Conservation (phyloP, 2,888 invertebrate genomes). For the Dysmachus trigonus region DNA sequence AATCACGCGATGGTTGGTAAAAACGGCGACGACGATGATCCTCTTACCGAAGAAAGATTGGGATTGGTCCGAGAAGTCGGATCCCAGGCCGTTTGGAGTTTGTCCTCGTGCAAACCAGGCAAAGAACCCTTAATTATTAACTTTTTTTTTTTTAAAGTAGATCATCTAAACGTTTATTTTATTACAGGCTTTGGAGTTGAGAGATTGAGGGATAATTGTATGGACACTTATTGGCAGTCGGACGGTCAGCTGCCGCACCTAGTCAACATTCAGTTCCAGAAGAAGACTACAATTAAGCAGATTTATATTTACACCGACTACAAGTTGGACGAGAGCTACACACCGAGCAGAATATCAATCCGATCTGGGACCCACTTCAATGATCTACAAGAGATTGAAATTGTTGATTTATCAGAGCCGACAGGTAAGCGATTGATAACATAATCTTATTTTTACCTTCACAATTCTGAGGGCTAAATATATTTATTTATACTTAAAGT, state of each 20-base stretch:
- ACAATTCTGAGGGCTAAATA: too few relatives aligned
- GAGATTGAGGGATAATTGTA: constrained; percentile 92
- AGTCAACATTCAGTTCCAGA: constrained; percentile 95
- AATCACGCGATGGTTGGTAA: constrained; percentile 50
- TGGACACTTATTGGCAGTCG: constrained; percentile 99
- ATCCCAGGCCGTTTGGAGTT: constrained; percentile 94
- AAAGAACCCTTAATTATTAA: constrained; percentile 48
- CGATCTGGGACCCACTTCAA: constrained; percentile 95
- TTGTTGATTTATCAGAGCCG: constrained; percentile 92
- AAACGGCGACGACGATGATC: constrained; percentile 59
- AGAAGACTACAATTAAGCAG: constrained; percentile 93
- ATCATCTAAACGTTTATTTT: not conserved
- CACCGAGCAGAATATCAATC: constrained; percentile 93
- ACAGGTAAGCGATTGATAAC: constrained; percentile 69
- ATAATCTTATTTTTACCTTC: too few relatives aligned
- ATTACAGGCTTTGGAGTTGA: constrained; percentile 93
- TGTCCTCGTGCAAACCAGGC: constrained; percentile 98
- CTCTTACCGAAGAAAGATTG: constrained; percentile 60
- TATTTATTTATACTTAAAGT: too few relatives aligned
- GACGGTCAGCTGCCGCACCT: constrained; percentile 98
- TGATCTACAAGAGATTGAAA: constrained; percentile 95
- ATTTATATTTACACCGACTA: constrained; percentile 98
- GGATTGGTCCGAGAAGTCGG: constrained; percentile 83
- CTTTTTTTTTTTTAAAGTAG: not conserved
- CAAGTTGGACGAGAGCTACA: constrained; percentile 98